These are phyloP conservation scores for Toxostoma redivivum DNA, from an alignment of 2,113 vertebrate species.

Conservation along the genomic window DNA sequence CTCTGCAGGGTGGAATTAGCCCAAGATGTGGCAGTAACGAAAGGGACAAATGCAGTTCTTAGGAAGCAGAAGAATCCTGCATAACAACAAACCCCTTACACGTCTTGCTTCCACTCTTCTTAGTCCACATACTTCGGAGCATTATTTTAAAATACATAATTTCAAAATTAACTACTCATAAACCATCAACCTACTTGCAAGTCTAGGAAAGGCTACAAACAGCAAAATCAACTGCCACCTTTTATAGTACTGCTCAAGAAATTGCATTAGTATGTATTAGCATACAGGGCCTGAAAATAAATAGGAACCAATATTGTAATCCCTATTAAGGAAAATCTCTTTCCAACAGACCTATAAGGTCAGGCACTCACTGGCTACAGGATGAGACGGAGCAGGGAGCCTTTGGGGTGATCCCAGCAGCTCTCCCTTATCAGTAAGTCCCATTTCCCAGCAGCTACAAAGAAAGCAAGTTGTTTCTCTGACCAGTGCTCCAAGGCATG, in stretches of 20 bases:
- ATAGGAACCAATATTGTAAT: not conserved
- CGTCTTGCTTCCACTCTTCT: not conserved
- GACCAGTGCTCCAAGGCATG: not conserved
- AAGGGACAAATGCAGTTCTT: not conserved
- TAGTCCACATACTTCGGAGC: not conserved
- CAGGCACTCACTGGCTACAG: not conserved
- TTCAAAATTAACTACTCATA: not conserved
- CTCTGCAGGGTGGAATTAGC: not conserved
- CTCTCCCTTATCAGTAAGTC: not conserved
- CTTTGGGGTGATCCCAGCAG: not conserved
- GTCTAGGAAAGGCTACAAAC: not conserved
- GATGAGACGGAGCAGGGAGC: not conserved
- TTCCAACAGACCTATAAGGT: not conserved
- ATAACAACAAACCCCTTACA: not conserved
- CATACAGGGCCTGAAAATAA: not conserved
- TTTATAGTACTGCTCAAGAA: not conserved
- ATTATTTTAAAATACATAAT: not conserved
- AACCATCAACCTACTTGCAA: not conserved
- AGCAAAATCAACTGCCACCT: not conserved
- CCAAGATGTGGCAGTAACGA: constrained; percentile 23
- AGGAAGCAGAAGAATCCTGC: not conserved
- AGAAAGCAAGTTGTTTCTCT: not conserved
- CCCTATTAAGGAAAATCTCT: not conserved
- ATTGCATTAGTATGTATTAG: not conserved
- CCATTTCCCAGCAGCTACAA: not conserved